Evolutionary conservation across 2,888 invertebrate genomes (phyloP).

Genomic region (Fragum whitleyi): DNA sequence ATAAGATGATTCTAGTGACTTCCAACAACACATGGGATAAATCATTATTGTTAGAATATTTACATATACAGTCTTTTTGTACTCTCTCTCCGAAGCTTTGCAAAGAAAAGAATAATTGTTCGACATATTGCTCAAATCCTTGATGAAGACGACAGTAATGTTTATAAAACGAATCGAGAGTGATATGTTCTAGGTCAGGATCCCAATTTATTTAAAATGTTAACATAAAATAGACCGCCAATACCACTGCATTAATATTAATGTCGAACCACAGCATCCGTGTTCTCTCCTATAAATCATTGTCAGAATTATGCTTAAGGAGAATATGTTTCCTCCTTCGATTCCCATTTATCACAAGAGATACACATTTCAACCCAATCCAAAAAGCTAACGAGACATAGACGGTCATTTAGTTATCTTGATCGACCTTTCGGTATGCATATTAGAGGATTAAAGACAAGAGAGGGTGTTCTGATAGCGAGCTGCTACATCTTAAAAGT

Average conservation of each 20-base stretch:
- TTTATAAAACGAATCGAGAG: too few species aligned
- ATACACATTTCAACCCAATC: not conserved
- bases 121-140: too few species aligned
- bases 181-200: too few species aligned
- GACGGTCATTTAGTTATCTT: conserved; percentile 25
- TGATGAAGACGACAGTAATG: too few species aligned
- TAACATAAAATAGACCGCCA: not conserved
- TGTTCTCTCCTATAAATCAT: not conserved
- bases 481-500: not conserved
- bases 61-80: too few species aligned
- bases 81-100: too few species aligned
- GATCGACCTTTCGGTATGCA: conserved; percentile 16
- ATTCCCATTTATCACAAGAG: conserved; percentile 8
- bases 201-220: not conserved
- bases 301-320: not conserved
- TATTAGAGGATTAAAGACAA: conserved; percentile 10
- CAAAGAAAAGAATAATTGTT: too few species aligned
- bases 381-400: conserved; percentile 1
- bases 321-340: not conserved
- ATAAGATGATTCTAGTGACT: too few species aligned
- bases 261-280: not conserved
- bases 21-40: too few species aligned
- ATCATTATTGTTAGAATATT: too few species aligned
- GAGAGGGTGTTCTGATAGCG: not conserved
- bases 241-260: not conserved